Evolutionary conservation across 2,888 invertebrate species (phyloP).

Genomic region (Pseudococcus viburni): DNA sequence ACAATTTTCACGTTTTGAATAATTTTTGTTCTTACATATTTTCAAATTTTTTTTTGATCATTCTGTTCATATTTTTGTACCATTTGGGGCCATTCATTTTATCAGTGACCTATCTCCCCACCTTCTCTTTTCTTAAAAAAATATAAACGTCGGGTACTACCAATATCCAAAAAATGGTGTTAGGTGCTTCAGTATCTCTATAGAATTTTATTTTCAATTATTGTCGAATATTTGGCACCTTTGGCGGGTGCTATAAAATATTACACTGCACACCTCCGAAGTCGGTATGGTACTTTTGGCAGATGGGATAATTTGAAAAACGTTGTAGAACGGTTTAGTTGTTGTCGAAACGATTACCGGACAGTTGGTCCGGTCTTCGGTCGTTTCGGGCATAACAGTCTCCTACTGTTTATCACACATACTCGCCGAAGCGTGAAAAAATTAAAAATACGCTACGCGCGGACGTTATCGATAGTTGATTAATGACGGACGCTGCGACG

Average conservation of each 20-base stretch:
- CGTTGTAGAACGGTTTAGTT: slow-evolving; percentile 67
- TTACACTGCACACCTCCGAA: background rate
- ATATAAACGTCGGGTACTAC: too few species aligned
- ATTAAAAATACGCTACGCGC: slow-evolving; percentile 56
- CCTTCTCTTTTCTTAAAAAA: too few species aligned
- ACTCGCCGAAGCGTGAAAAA: slow-evolving; percentile 40
- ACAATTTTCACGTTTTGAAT: too few species aligned
- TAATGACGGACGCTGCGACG: slow-evolving; percentile 64
- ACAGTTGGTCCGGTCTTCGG: background rate
- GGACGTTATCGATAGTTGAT: slow-evolving; percentile 55
- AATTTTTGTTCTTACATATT: too few species aligned
- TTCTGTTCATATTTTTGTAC: too few species aligned
- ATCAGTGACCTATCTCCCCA: too few species aligned
- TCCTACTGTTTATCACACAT: slow-evolving; percentile 37
- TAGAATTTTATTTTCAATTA: slow-evolving; percentile 9
- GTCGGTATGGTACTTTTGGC: slow-evolving; percentile 5
- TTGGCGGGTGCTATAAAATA: background rate
- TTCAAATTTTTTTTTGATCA: too few species aligned
- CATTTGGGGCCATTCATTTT: too few species aligned
- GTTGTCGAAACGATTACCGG: slow-evolving; percentile 69
- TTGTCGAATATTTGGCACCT: slow-evolving; percentile 47
- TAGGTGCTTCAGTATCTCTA: background rate
- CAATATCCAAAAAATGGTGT: too few species aligned
- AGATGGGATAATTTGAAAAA: slow-evolving; percentile 40
- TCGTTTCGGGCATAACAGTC: slow-evolving; percentile 30